A percentile compares a stretch with the other conserved stretches of the same genome.
These are phyloP conservation scores for Steinernema khuongi DNA, from an alignment of 1,140 invertebrate genomes.

Conservation along the genomic window DNA sequence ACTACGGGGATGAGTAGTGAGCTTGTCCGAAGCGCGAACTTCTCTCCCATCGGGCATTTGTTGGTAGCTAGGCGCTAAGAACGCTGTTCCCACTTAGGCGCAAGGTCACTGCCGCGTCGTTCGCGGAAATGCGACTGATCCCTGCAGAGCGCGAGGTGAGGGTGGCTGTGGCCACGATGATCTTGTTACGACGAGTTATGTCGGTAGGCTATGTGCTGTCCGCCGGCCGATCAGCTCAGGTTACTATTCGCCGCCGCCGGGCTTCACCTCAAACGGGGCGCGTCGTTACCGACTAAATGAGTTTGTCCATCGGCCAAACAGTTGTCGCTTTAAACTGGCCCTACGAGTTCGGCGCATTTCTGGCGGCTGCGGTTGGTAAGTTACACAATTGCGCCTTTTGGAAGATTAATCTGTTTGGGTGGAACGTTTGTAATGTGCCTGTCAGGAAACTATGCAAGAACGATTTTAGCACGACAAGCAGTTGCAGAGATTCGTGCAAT, in stretches of 20 bases:
- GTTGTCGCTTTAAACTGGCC: slow-evolving; percentile 14
- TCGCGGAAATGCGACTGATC: not conserved
- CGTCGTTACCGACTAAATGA: not conserved
- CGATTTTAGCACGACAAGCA: too few species aligned
- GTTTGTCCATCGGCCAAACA: not conserved
- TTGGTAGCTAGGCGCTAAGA: too few species aligned
- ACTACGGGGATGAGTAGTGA: not conserved
- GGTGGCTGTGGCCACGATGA: not conserved
- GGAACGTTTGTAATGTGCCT: too few species aligned
- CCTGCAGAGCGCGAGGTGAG: not conserved
- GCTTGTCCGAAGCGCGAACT: too few species aligned
- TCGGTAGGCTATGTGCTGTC: not conserved
- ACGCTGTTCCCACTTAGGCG: not conserved
- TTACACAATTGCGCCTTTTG: not conserved
- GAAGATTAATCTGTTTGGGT: slow-evolving; percentile 4
- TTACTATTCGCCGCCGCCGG: not conserved
- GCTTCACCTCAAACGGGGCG: slow-evolving; percentile 1
- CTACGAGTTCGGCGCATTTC: not conserved
- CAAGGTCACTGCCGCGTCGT: not conserved
- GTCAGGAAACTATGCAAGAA: too few species aligned
- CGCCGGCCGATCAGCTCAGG: not conserved
- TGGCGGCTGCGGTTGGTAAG: slow-evolving; percentile 12
- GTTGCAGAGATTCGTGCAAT: too few species aligned
- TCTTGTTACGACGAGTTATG: slow-evolving; percentile 16
- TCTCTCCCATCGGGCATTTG: too few species aligned